These are phyloP conservation scores for Leucoraja erinaceus DNA, from an alignment of 2,113 vertebrate species.

Conservation along the genomic window DNA sequence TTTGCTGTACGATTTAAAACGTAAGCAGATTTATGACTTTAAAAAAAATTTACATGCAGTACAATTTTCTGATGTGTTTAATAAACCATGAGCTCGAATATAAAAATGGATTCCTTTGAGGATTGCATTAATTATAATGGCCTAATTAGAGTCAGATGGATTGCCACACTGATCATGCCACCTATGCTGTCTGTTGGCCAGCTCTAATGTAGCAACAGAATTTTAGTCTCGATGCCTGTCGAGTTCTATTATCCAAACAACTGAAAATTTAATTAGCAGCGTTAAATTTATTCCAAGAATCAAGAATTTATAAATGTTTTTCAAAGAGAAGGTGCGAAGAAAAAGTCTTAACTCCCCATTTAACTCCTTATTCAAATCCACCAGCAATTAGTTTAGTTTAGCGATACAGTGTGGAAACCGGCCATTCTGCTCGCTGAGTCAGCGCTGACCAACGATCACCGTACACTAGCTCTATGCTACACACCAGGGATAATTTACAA, in stretches of 20 bases:
- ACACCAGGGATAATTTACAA: too few species aligned
- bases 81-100: not conserved
- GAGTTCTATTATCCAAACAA: not conserved
- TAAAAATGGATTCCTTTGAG: not conserved
- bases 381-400: not conserved
- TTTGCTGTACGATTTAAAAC: not conserved
- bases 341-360: not conserved
- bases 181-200: not conserved
- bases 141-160: not conserved
- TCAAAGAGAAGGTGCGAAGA: not conserved
- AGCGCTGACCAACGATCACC: too few species aligned
- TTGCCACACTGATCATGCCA: not conserved
- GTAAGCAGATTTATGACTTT: not conserved
- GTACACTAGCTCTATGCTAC: too few species aligned
- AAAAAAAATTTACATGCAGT: not conserved
- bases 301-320: not conserved
- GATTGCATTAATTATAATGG: not conserved
- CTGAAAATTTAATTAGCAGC: not conserved
- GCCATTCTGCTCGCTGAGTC: too few species aligned
- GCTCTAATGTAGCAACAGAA: not conserved
- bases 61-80: not conserved
- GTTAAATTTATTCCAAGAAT: not conserved
- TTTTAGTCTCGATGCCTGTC: not conserved
- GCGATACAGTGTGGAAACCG: too few species aligned
- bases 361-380: not conserved